Base-by-base conservation (phyloP, 2,888 invertebrate genomes). In the Oxycera nigricornis region DNA sequence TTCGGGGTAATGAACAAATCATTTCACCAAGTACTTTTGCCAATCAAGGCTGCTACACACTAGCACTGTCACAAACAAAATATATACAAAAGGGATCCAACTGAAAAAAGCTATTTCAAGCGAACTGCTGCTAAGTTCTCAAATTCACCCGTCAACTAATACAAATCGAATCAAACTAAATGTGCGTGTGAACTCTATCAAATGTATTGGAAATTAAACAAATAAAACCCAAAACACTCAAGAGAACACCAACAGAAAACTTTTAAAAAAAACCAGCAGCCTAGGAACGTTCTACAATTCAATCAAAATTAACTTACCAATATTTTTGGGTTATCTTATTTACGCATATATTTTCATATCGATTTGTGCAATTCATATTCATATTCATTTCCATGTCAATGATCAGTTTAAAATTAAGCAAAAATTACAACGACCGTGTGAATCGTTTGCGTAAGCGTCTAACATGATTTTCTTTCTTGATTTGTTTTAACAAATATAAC, bases 271-370 rank as follows among this genome's bases (percentile, higher is more conserved):
- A n/a, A n/a, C n/a, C 39, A 28, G 68, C 50, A 68, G 52, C 68
- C 50, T 28, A 50, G 39, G 6, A 68, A 68, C 46, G 52, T 20
- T 50, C 68, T 68, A 68, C 52, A 31, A 68, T 52, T 62, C 7
- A 35, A n/a, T n/a, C n/a, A 50, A 68, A 50, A 50, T n/a, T 31
- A 70, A 52, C 30, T 52, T 55, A 55, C 70, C 46, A 35, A 70
- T 70, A 70, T 70, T 70, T 52, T 52, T 70, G 70, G 70, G 70
- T 70, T 31, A 31, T 52, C 52, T 70, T 70, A 70, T 70, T 52
- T 52, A 70, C 70, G 70, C 70, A 70, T 70, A 70, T 70, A 70
- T 70, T 70, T 70, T 70, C 50, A 30, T 7, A 11, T 17, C 17
- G 30, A 2, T 59, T 59, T 59, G 28, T 35, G 31, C 20, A 62